Base-by-base conservation (phyloP, 2,888 invertebrate genomes). In the Dasypogon diadema region DNA sequence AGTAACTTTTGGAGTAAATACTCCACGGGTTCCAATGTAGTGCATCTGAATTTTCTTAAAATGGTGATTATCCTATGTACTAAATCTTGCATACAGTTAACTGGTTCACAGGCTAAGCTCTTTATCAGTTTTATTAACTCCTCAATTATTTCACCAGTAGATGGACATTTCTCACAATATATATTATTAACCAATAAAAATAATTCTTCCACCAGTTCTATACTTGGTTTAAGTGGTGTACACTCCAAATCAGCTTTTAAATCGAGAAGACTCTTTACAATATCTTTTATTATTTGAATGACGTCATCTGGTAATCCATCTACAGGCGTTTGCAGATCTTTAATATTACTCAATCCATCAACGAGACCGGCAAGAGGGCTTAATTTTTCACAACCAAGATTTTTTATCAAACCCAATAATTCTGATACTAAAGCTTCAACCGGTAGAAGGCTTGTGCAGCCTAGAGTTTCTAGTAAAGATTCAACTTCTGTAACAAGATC, bases 111-210 rank as follows among this genome's bases (percentile, higher is more conserved):
- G 8, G 60, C 34, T 22, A 60, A 60, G 37, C 12, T 22, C 16
- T 18, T 60, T 6, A 60, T 60, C 16, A 60, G 18, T 34, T 18
- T 16, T 10, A 60, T 37, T 18, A 60, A 16, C n/a, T 60, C 60
- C 2, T 24, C 4, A 16, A 60, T 60, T 5, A 60, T 60, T 5
- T 60, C 60, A 18, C 4, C 16, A 3, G 18, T 22, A 22, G 18
- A 12, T 16, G 34, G 60, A 60, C 60, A 60, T 16, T 16, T 37
- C 10, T 60, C 60, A 37, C 60, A 60, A 12, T 60, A 60, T 10
- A 60, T 26, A 18, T 60, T 60, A 21, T 60, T 30, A n/a, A 60
- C 60, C 18, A 60, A 34, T 18, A 60, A 37, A 37, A 60, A 5
- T 10, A 60, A 60, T 12, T 60, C 60, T 21, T 60, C 42, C 37